Evolutionary conservation across 2,113 vertebrate species (phyloP), one percentile per base, ranked within the genome.

Genomic region (Micromys minutus): DNA sequence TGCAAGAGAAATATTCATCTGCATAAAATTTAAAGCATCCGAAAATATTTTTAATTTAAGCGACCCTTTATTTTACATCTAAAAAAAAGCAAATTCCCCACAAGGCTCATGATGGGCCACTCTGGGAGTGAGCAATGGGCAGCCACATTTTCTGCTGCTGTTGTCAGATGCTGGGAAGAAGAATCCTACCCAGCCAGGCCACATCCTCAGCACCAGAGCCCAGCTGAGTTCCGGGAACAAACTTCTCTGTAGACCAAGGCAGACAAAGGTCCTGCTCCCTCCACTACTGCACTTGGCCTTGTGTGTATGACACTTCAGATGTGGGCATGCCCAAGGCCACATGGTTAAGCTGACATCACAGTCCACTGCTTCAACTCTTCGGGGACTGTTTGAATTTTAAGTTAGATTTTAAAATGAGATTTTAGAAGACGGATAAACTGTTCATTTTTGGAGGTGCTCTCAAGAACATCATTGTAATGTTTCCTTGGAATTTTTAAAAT

Each of bases 91-190:
- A 36, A 52, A 29, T 13, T n/a, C 61, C 22, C 12, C 2, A 36
- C 39, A 3, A 36, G 39, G 0, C 7, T 15, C 21, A 47, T 57
- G 3, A 0, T 7, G 59, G 15, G 13, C 1, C 0, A 22, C 34
- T 2, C 75, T 80, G 34, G 50, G 36, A 9, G 36, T 3, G 11
- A 31, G 0, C 75, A 52, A 5, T 45, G 12, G 45, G 31, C 61
- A 52, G 21, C 13, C 13, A 39, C 19, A 1, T 15, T 11, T 36
- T 36, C 55, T 84, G 81, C 26, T 63, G 13, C 42, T 59, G 36
- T 36, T 59, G 36, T 36, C 31, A 36, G 63, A 55, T 52, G 22
- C 16, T 39, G 13, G 45, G 39, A 63, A 63, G 81, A 84, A 26
- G n/a, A 24, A 22, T 9, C 57, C 26, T 67, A 9, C 83, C 59